Conservation (phyloP, 2,797 vertebrate genomes). For the Micrastur ruficollis region DNA sequence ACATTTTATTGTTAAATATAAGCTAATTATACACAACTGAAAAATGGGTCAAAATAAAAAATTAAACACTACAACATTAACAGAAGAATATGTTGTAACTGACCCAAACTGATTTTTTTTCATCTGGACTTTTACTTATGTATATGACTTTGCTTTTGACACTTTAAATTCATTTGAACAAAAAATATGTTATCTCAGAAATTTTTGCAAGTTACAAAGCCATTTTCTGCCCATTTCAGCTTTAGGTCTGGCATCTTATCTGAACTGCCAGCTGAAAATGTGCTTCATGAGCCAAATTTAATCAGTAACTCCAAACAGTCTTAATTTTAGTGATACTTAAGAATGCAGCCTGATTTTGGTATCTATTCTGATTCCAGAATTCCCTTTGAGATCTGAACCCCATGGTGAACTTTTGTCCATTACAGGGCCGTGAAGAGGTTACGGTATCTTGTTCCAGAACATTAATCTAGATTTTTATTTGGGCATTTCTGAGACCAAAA, state of each 20-base stretch:
- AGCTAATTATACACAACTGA: neutral
- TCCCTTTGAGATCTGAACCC: neutral
- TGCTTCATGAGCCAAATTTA: neutral
- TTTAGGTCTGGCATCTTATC: neutral
- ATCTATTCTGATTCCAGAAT: neutral
- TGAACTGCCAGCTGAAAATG: neutral
- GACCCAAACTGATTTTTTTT: neutral
- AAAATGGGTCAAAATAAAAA: neutral
- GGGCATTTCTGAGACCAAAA: neutral
- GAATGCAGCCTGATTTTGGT: neutral
- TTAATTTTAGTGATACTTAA: neutral
- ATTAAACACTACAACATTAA: neutral
- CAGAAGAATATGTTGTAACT: neutral
- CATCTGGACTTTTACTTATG: neutral
- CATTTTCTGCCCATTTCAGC: neutral
- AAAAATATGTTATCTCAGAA: neutral
- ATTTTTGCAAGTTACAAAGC: neutral
- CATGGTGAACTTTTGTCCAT: neutral
- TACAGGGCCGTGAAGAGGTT: neutral
- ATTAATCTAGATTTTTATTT: neutral
- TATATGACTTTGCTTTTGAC: neutral
- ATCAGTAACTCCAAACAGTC: neutral
- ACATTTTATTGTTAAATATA: neutral
- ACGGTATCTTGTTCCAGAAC: neutral
- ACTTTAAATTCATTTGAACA: neutral